Evolutionary conservation across 1,140 invertebrate genomes (phyloP).

Genomic region (Euborellia annulipes): DNA sequence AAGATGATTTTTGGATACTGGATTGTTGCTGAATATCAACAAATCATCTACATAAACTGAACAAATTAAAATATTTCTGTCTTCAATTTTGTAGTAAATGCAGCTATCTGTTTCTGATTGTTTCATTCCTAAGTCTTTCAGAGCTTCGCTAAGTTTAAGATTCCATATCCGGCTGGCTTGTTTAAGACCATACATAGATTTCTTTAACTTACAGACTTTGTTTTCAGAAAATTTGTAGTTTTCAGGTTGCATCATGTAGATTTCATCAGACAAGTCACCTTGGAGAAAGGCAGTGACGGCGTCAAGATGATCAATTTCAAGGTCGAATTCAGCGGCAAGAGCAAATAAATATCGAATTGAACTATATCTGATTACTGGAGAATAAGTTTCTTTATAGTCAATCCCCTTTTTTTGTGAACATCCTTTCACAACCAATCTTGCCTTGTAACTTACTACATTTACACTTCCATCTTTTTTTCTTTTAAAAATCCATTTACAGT

Average conservation of each 20-base stretch:
- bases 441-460: conserved; percentile 9
- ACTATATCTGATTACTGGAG: conserved; percentile 17
- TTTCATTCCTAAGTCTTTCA: no score
- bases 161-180: no score
- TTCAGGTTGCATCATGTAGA: conserved; percentile 26
- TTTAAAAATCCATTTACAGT: conserved; percentile 26
- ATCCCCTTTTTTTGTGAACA: conserved; percentile 15
- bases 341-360: conserved; percentile 25
- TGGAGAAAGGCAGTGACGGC: conserved; percentile 26
- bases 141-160: no score
- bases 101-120: no score
- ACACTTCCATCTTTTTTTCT: conserved; percentile 14
- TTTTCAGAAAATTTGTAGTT: conserved; percentile 12
- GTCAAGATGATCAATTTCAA: conserved; percentile 23
- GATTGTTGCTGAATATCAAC: no score
- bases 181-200: conserved; percentile 12
- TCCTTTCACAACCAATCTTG: conserved; percentile 14
- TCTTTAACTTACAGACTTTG: conserved; percentile 12
- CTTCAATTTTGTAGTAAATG: no score
- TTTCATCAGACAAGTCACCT: conserved; percentile 23
- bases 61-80: no score
- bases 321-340: conserved; percentile 19
- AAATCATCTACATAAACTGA: no score
- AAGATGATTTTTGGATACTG: no score
- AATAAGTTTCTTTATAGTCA: conserved; percentile 18